Conservation (phyloP, 2,888 invertebrate genomes). For the Marasmarcha lunaedactyla region DNA sequence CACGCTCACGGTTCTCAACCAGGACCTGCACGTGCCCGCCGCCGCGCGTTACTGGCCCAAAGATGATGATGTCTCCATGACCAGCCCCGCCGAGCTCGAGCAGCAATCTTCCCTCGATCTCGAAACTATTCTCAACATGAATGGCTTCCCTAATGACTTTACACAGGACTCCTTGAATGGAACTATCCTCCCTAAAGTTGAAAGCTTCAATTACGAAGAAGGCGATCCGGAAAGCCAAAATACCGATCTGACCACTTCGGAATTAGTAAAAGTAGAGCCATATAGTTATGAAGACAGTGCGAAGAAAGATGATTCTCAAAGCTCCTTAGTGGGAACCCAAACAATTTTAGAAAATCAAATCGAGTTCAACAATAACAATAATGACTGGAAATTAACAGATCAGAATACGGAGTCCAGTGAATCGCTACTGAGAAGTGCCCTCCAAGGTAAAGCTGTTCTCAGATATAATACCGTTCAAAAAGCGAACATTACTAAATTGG, state of each 20-base stretch:
- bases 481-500: constrained; percentile 54
- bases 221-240: constrained; percentile 83
- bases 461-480: constrained; percentile 70
- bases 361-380: constrained; percentile 80
- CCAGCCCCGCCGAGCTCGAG: constrained; percentile 72
- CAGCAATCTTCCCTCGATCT: constrained; percentile 77
- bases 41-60: constrained; percentile 75
- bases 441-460: constrained; percentile 81
- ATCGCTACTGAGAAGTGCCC: constrained; percentile 82
- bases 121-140: constrained; percentile 83
- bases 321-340: constrained; percentile 60
- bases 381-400: constrained; percentile 85
- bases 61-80: constrained; percentile 73
- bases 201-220: constrained; percentile 81
- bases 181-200: constrained; percentile 74
- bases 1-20: constrained; percentile 88
- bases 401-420: constrained; percentile 78
- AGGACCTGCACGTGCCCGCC: constrained; percentile 76
- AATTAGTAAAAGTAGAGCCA: constrained; percentile 61
- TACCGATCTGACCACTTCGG: constrained; percentile 75
- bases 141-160: constrained; percentile 71
- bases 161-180: constrained; percentile 65
- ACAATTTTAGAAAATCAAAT: constrained; percentile 59
- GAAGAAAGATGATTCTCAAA: constrained; percentile 53
- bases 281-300: constrained; percentile 47